Base-by-base conservation (phyloP, 1,140 invertebrate species). In the Drosophila pseudoananassae region DNA sequence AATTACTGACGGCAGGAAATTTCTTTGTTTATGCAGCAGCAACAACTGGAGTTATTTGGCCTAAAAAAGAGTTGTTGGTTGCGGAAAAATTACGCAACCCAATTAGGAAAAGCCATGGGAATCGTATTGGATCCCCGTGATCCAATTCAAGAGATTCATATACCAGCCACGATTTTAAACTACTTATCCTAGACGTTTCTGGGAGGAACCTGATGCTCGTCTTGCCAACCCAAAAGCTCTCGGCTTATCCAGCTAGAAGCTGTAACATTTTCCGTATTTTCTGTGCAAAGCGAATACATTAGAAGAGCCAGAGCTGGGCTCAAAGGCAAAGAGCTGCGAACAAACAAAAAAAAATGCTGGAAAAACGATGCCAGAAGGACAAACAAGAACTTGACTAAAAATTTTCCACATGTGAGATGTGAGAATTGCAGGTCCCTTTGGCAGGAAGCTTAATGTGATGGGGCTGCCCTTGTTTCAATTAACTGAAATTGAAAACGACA, bases 401-500 rank as follows among this genome's bases (percentile, higher is more conserved):
- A 63, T 51, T 68, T 61, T 55, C 40, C 50, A 38, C 58, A 63
- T 51, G 27, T 38, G 38, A 29, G 17, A 14, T 38, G 15, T 15
- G 27, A n/a, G 4, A 23, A 15, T 31, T 17, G 23, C 7, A 17
- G n/a, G 27, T 57, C 60, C 52, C 56, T 49, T 45, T 54, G 43
- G n/a, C 15, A 36, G 50, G 20, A 17, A 65, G n/a, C 54, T 59
- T 68, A 76, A 68, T 76, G 36, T 40, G 12, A 45, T 54, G 36
- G 17, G 50, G 27, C 46, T 36, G 69, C 14, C 54, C 61, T 57
- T 75, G 64, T 87, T 87, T 87, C 82, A 87, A 87, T 87, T 87
- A 87, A 87, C 83, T 78, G 70, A 69, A 88, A 87, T 87, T 87
- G 82, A 76, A 83, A 87, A 63, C 82, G 78, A 88, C 78, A 76